Conservation (phyloP, 2,113 vertebrate genomes). For the Willisornis vidua region DNA sequence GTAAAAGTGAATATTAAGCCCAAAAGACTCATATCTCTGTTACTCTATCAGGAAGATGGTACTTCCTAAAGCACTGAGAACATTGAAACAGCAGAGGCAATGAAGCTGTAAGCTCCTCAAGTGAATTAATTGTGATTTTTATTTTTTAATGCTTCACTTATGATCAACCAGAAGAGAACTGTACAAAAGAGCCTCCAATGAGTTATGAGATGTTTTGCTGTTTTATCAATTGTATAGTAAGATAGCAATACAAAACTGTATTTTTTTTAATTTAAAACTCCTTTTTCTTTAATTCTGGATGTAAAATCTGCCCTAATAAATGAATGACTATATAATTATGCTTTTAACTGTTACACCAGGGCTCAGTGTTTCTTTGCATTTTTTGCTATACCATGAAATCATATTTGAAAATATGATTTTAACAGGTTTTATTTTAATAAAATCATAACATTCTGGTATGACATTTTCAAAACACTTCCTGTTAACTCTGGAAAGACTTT, state of each 20-base stretch:
- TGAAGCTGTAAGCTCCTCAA: not conserved
- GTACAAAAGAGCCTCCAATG: conserved; percentile 4
- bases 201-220: conserved; percentile 12
- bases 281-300: not conserved
- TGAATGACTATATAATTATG: not conserved
- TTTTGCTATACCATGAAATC: not conserved
- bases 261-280: not conserved
- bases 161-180: conserved; percentile 21
- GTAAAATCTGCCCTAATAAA: not conserved
- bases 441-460: not conserved
- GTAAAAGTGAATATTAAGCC: not conserved
- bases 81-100: not conserved
- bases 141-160: not conserved
- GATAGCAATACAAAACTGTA: not conserved
- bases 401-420: conserved; percentile 23
- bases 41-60: not conserved
- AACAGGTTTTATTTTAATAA: conserved; percentile 48
- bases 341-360: conserved; percentile 7
- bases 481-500: not conserved
- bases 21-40: not conserved
- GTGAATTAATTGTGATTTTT: not conserved
- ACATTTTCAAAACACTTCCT: conserved; percentile 1
- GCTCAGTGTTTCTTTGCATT: not conserved
- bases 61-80: not conserved
- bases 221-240: conserved; percentile 20